These are phyloP conservation scores for Diceros bicornis DNA, from an alignment of 2,797 vertebrate genomes.

Conservation along the genomic window DNA sequence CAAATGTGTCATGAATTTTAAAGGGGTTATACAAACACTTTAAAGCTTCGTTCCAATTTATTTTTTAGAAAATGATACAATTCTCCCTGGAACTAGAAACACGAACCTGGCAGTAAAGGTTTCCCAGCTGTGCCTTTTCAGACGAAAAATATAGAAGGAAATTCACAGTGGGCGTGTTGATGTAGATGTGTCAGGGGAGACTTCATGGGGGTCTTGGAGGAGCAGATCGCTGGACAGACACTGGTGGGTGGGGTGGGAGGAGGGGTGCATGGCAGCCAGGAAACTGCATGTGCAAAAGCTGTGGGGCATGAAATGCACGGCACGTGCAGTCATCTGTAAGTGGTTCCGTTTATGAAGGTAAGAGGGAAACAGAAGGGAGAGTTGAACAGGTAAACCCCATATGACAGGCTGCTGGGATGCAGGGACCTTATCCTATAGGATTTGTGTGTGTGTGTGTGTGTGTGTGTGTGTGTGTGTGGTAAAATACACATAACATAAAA, in stretches of 20 bases:
- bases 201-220: background rate
- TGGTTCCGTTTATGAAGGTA: background rate
- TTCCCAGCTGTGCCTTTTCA: background rate
- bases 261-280: background rate
- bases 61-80: background rate
- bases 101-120: background rate
- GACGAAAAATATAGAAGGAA: background rate
- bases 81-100: background rate
- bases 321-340: rapidly evolving
- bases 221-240: background rate
- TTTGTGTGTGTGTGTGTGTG: background rate
- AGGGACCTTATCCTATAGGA: background rate
- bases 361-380: background rate
- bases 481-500: slow-evolving; percentile 9
- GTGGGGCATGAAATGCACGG: rapidly evolving
- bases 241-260: rapidly evolving
- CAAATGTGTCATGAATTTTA: slow-evolving; percentile 44
- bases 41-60: slow-evolving; percentile 32
- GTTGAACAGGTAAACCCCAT: background rate
- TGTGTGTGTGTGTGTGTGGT: background rate
- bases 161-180: background rate
- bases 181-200: background rate
- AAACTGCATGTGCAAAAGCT: background rate
- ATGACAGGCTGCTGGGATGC: background rate
- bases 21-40: slow-evolving; percentile 47